Evolutionary conservation across 2,797 vertebrate species (phyloP), one percentile per base, ranked within the genome.

Genomic region (Rachycentron canadum): DNA sequence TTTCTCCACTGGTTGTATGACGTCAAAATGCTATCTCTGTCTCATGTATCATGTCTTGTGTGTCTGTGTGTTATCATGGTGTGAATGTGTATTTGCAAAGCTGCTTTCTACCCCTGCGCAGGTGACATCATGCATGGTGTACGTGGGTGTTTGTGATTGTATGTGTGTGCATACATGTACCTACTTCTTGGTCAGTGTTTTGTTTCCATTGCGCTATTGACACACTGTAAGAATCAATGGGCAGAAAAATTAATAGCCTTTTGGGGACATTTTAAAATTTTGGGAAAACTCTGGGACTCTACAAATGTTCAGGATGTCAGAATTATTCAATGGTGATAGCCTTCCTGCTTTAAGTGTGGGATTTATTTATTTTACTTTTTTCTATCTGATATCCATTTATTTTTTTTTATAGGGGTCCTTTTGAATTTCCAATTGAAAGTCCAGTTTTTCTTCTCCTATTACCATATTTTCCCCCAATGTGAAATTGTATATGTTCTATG

Each of bases 21-120:
- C 25, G 89, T 93, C 78, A 84, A 91, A 83, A 88, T 90, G 88
- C 85, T 88, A 86, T 91, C 84, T 90, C 80, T 92, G 88, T 93
- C 80, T 78, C 84, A 83, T 86, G 78, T 83, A 71, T 86, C 88
- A 80, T 86, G 72, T 89, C 67, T 60, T 87, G 63, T 91, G 60
- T 80, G 76, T 85, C 12, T 81, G 76, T 85, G 14, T 74, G 82
- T 79, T 74, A 63, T 77, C 85, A 88, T 84, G 77, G 68, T 74
- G 76, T 53, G 81, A 30, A 38, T 41, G 52, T 58, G 58, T 69
- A 55, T 86, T 80, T 84, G 84, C 43, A 34, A 79, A 64, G 40
- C 73, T 84, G 6, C 79, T 74, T 84, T 89, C 65, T 86, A 40
- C 73, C 73, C 79, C 63, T 36, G 57, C 47, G 10, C 77, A 88